A percentile compares a stretch with the other conserved stretches of the same genome.
Conservation (phyloP, 2,888 invertebrate species). For the Capitulum mitella region DNA sequence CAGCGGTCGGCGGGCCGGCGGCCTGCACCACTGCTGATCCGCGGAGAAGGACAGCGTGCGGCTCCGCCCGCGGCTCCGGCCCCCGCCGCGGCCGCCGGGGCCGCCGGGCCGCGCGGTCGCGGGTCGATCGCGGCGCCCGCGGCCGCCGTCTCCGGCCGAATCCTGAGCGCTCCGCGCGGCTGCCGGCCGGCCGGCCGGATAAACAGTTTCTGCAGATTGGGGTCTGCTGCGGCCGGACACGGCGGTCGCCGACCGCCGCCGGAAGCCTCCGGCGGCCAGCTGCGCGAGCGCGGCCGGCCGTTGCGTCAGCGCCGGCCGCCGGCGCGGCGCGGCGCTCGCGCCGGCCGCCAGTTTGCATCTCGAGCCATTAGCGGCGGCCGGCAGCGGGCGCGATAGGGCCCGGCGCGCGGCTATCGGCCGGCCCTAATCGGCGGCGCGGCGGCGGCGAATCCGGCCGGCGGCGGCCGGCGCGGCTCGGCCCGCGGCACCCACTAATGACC, state of each 20-base stretch:
- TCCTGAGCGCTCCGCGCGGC: not conserved
- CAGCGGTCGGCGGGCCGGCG: not conserved
- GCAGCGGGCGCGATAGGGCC: not conserved
- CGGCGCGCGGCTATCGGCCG: constrained; percentile 1
- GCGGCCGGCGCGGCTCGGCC: not conserved
- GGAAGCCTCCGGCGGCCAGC: not conserved
- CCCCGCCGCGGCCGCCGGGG: too few relatives aligned
- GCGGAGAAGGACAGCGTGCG: too few relatives aligned
- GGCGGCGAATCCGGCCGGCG: not conserved
- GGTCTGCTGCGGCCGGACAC: not conserved
- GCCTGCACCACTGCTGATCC: too few relatives aligned
- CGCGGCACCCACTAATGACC: not conserved
- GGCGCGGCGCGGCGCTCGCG: not conserved
- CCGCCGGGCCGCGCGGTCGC: too few relatives aligned
- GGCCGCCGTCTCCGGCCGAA: too few relatives aligned
- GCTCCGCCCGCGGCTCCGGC: too few relatives aligned
- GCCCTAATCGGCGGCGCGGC: not conserved
- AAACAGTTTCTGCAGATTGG: not conserved
- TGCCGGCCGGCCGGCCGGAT: not conserved
- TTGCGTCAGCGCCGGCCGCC: not conserved
- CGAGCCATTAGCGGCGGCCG: not conserved
- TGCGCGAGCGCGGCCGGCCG: not conserved
- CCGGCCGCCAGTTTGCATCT: not conserved
- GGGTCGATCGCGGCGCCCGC: too few relatives aligned
- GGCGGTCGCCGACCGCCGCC: not conserved